Evolutionary conservation across 2,888 invertebrate genomes (phyloP).

Genomic region (Torymus auratus): DNA sequence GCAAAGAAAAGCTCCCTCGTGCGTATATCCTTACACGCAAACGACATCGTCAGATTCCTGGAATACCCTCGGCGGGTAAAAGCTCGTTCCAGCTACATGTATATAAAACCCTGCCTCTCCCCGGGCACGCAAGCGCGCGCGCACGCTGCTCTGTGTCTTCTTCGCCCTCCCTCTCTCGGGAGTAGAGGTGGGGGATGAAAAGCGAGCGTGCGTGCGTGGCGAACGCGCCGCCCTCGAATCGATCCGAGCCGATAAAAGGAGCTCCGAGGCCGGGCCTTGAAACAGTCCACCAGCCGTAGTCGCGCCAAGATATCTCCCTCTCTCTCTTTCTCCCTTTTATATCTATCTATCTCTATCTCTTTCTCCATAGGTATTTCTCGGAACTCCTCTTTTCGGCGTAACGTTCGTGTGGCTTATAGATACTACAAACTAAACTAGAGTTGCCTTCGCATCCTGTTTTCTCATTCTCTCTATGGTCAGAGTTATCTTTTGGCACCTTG

Average conservation of each 20-base stretch:
- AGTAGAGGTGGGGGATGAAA: too few species aligned
- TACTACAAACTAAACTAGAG: conserved; percentile 33
- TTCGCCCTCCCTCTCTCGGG: not conserved
- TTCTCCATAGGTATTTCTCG: too few species aligned
- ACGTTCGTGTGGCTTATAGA: not conserved
- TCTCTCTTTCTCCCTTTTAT: not conserved
- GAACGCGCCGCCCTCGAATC: conserved; percentile 23
- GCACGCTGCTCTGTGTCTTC: too few species aligned
- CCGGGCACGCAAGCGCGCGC: not conserved
- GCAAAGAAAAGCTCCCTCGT: too few species aligned
- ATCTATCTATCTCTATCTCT: not conserved
- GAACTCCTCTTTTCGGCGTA: conserved; percentile 18
- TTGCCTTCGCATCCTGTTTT: conserved; percentile 52
- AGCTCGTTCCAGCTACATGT: conserved; percentile 15
- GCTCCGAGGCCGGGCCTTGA: conserved; percentile 30
- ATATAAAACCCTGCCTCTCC: too few species aligned
- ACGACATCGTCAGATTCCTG: conserved; percentile 1
- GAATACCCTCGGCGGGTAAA: conserved; percentile 48
- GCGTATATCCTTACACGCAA: not conserved
- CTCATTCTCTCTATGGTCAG: not conserved
- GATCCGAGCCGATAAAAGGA: conserved; percentile 51
- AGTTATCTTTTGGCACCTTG: too few species aligned
- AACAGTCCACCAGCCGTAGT: too few species aligned
- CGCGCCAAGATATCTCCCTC: not conserved
- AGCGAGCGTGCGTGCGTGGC: conserved; percentile 29